A percentile compares a stretch with the other conserved stretches of the same genome.
Conservation (phyloP, 2,113 vertebrate genomes). For the Grammomys surdaster region DNA sequence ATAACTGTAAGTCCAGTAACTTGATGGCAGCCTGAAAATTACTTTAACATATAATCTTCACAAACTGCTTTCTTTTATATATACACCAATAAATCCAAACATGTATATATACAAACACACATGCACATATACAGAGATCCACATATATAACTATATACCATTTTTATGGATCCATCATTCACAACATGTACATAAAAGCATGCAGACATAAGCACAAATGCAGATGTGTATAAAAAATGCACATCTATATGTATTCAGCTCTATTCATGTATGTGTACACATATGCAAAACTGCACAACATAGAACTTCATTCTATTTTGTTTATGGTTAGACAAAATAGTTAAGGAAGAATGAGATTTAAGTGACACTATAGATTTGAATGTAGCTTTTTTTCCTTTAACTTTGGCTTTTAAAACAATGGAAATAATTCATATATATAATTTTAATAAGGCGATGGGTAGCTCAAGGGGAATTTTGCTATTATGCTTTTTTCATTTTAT, state of each 20-base stretch:
- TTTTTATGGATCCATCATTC: background rate
- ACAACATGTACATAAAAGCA: background rate
- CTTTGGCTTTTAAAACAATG: conserved; percentile 17
- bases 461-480: background rate
- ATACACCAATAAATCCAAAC: background rate
- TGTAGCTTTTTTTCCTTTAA: background rate
- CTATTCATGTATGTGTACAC: background rate
- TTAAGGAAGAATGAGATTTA: background rate
- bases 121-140: background rate
- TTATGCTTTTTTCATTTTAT: background rate
- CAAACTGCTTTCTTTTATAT: background rate
- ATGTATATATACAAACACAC: background rate
- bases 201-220: background rate
- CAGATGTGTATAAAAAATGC: background rate
- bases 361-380: background rate
- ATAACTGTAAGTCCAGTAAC: background rate
- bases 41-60: background rate
- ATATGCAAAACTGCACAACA: background rate
- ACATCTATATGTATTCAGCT: background rate
- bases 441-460: conserved; percentile 22
- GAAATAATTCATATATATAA: background rate
- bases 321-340: background rate
- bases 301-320: background rate
- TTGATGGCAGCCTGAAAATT: background rate
- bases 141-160: background rate